Percentiles rank a stretch among this genome's conserved stretches.
Conservation (phyloP, 1,140 invertebrate species). For the Ericerus pela region DNA sequence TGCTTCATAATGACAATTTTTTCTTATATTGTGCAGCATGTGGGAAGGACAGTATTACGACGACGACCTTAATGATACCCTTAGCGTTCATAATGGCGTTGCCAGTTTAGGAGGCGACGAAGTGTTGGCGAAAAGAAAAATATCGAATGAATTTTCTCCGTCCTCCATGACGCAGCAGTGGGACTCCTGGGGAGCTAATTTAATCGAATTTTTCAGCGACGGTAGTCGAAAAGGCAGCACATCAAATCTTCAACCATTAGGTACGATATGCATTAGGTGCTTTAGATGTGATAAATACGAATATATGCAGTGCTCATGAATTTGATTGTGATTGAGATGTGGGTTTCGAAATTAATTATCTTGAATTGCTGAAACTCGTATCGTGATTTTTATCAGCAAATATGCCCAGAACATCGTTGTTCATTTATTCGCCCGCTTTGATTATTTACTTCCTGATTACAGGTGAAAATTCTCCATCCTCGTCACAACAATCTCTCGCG, state of each 20-base stretch:
- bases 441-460: neutral
- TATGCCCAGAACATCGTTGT: no score
- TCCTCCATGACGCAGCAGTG: constrained; percentile 22
- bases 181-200: constrained; percentile 27
- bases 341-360: no score
- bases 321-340: no score
- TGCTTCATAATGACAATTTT: no score
- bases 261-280: neutral
- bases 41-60: no score
- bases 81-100: constrained; percentile 1
- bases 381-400: no score
- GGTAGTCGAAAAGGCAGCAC: constrained; percentile 28
- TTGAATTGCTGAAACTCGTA: no score
- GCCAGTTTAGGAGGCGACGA: constrained; percentile 2
- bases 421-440: neutral
- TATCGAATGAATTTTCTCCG: constrained; percentile 27
- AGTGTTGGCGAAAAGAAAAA: constrained; percentile 20
- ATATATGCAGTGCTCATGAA: neutral
- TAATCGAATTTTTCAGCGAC: constrained; percentile 25
- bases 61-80: neutral
- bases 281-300: neutral
- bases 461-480: constrained; percentile 19
- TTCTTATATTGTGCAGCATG: no score
- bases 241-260: constrained; percentile 25
- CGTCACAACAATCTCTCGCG: constrained; percentile 28